These are phyloP conservation scores for Nixonia krombeini DNA, from an alignment of 1,140 invertebrate species.

Conservation along the genomic window DNA sequence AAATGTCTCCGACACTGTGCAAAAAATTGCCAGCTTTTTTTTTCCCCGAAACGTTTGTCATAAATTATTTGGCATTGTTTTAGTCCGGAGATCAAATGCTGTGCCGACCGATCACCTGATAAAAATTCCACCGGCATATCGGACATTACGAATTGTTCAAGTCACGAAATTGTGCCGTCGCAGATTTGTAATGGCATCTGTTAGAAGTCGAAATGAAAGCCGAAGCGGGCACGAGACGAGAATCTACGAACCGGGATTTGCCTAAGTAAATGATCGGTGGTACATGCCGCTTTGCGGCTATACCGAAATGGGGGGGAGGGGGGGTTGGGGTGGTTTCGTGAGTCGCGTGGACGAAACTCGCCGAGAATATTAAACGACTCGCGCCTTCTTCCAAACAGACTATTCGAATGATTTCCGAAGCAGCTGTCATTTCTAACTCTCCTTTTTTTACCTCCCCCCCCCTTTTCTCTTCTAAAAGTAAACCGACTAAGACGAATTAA, in stretches of 20 bases:
- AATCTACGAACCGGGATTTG: constrained; percentile 13
- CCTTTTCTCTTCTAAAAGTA: no score
- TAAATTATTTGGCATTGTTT: not conserved
- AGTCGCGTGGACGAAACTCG: constrained; percentile 63
- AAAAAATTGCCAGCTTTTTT: no score
- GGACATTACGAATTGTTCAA: not conserved
- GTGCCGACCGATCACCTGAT: not conserved
- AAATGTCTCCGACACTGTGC: no score
- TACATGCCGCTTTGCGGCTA: constrained; percentile 50
- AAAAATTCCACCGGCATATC: not conserved
- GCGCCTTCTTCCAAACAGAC: constrained; percentile 15
- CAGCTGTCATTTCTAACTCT: constrained; percentile 1
- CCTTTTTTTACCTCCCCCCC: no score
- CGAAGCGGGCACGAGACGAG: constrained; percentile 26
- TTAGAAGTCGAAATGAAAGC: constrained; percentile 22
- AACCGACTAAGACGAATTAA: no score
- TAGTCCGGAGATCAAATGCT: not conserved
- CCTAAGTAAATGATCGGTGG: constrained; percentile 8
- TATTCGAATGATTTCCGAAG: constrained; percentile 18
- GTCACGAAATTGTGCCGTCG: constrained; percentile 21
- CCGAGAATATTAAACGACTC: constrained; percentile 59
- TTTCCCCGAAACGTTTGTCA: no score
- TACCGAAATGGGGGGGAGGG: constrained; percentile 29
- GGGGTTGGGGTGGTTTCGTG: constrained; percentile 46
- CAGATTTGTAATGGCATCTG: constrained; percentile 8